These are phyloP conservation scores for Tethya wilhelma DNA, from an alignment of 37 sponge, comb jelly and placozoan genomes.

Conservation along the genomic window DNA sequence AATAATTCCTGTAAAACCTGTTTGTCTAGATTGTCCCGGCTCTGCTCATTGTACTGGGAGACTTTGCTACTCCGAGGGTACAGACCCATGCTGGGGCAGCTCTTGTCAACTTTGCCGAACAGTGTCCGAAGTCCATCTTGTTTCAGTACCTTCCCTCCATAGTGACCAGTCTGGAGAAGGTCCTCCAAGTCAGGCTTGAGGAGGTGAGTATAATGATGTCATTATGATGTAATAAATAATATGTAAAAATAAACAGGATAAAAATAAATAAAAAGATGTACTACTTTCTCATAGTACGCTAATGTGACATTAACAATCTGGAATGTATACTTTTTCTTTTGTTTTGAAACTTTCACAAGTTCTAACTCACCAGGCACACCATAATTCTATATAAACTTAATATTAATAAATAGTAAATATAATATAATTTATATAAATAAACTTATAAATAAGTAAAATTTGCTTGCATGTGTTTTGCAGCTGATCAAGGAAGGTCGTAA, in stretches of 20 bases:
- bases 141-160: slow-evolving; percentile 73
- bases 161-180: slow-evolving; percentile 66
- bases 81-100: slow-evolving; percentile 97
- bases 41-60: slow-evolving; percentile 83
- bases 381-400: too few relatives aligned
- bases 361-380: not conserved
- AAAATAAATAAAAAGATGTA: not conserved
- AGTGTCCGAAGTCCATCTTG: slow-evolving; percentile 88
- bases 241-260: not conserved
- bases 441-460: too few relatives aligned
- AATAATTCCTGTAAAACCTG: not conserved
- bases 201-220: slow-evolving; percentile 62
- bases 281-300: not conserved
- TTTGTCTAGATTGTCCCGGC: slow-evolving; percentile 79
- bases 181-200: slow-evolving; percentile 56
- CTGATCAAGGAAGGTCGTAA: slow-evolving; percentile 79
- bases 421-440: too few relatives aligned
- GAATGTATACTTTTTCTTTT: not conserved
- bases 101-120: slow-evolving; percentile 92
- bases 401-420: too few relatives aligned
- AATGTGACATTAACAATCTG: not conserved
- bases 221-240: not conserved
- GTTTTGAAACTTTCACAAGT: not conserved
- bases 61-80: slow-evolving; percentile 86
- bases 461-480: too few relatives aligned